Percentiles rank a stretch among this genome's conserved stretches.
These are phyloP conservation scores for Rotaria magnacalcarata DNA, from an alignment of 2,888 invertebrate species.

Conservation along the genomic window DNA sequence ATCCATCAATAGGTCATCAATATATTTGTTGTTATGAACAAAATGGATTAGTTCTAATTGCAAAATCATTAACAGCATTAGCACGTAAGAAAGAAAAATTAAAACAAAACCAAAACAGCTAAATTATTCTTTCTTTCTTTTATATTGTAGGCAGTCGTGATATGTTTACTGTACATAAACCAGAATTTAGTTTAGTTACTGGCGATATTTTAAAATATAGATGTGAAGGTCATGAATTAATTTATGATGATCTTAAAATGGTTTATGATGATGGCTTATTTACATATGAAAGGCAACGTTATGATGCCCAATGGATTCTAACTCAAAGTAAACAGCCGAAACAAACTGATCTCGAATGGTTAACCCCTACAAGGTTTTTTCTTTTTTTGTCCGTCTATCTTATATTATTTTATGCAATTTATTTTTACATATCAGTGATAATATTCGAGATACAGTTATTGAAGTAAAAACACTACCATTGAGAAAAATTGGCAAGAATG, in stretches of 20 bases:
- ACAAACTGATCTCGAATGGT: not conserved
- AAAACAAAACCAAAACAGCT: too few species aligned
- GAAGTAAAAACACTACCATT: not conserved
- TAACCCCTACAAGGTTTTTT: not conserved
- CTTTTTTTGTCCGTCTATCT: not conserved
- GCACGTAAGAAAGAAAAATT: not conserved
- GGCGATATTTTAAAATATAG: not conserved
- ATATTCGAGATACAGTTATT: not conserved
- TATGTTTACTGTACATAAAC: not conserved
- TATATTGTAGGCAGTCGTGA: not conserved
- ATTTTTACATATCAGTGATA: not conserved
- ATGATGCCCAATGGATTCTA: not conserved
- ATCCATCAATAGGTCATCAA: not conserved
- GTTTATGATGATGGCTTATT: constrained; percentile 1
- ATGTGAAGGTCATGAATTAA: not conserved
- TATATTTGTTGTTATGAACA: constrained; percentile 25
- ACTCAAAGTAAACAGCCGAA: not conserved
- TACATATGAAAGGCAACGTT: not conserved
- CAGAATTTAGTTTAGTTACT: constrained; percentile 18
- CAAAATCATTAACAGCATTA: not conserved
- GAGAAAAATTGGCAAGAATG: not conserved
- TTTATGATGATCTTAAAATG: not conserved
- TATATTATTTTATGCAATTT: not conserved
- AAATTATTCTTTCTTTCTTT: not conserved
- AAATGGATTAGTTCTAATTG: not conserved